Base-by-base conservation (phyloP, 1,140 invertebrate genomes). In the Drosophila pseudoobscura region DNA sequence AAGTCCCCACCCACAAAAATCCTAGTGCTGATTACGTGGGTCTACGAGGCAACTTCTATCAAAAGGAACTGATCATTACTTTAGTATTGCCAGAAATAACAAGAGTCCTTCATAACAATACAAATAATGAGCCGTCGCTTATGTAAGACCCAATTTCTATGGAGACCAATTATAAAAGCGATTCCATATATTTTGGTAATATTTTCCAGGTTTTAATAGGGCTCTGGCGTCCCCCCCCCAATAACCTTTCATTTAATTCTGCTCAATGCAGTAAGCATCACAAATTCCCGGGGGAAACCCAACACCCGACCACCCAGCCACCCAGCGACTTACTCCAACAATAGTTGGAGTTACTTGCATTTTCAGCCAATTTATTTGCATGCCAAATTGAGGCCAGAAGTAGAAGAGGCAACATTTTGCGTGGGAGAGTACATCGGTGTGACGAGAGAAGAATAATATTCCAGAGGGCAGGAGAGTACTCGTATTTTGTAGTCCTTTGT, bases 401-500 rank as follows among this genome's bases (percentile, higher is more conserved):
- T 46, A 43, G 7, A 24, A 43, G 22, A 24, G 8, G 39, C 2
- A 52, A 44, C 26, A 15, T 39, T 39, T 9, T 35, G 31, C 3
- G 9, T 4, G n/a, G 44, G 24, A 17, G 13, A 47, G 29, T 26
- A 45, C 29, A 39, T 39, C 22, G 9, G 9, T 8, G n/a, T 26
- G 26, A 17, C 26, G 8, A 62, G 39, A 53, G 35, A 45, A 47
- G 22, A 58, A 11, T 9, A 35, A 29, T 45, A 43, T 39, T 47
- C 45, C 57, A 52, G 50, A 51, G 29, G 24, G n/a, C 17, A 6
- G 35, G 35, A 2, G 6, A n/a, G 39, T 9, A 29, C 26, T 39
- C 35, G 41, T 45, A 77, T 77, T 71, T 70, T 13, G 51, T 59
- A 47, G 26, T 20, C 44, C 45, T 71, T 63, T 74, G 54, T 55